Conservation (phyloP, 2,797 vertebrate genomes). For the Mormyrus hasselquistii region DNA sequence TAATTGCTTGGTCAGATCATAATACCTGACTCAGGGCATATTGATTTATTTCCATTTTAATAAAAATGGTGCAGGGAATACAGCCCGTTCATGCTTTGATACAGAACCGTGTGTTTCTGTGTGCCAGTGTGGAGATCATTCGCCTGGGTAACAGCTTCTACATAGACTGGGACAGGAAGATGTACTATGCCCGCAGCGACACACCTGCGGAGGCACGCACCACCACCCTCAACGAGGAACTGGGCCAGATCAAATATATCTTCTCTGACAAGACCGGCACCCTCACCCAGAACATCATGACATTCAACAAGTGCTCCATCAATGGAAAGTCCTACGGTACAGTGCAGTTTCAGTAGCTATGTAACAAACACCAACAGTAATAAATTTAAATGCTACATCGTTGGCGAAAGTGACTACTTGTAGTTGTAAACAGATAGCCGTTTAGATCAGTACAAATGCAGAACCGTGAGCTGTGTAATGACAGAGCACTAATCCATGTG, state of each 20-base stretch:
- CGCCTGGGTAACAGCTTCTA: conserved; percentile 77
- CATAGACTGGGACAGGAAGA: conserved; percentile 78
- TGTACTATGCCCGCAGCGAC: conserved; percentile 63
- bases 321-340: conserved; percentile 67
- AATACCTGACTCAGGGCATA: background rate
- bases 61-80: background rate
- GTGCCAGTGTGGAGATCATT: conserved; percentile 75
- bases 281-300: conserved; percentile 80
- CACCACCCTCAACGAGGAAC: conserved; percentile 77
- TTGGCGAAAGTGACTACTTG: background rate
- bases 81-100: background rate
- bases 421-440: background rate
- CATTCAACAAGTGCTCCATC: conserved; percentile 76
- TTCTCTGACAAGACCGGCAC: conserved; percentile 83
- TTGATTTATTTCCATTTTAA: background rate
- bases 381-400: background rate
- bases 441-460: background rate
- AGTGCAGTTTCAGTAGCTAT: background rate
- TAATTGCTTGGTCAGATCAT: background rate
- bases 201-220: conserved; percentile 66
- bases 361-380: too few relatives aligned
- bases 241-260: conserved; percentile 76
- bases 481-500: background rate
- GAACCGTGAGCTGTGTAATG: background rate
- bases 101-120: background rate